Evolutionary conservation across 2,113 vertebrate species (phyloP), one percentile per base, ranked within the genome.

Genomic region (Eurypyga helias): DNA sequence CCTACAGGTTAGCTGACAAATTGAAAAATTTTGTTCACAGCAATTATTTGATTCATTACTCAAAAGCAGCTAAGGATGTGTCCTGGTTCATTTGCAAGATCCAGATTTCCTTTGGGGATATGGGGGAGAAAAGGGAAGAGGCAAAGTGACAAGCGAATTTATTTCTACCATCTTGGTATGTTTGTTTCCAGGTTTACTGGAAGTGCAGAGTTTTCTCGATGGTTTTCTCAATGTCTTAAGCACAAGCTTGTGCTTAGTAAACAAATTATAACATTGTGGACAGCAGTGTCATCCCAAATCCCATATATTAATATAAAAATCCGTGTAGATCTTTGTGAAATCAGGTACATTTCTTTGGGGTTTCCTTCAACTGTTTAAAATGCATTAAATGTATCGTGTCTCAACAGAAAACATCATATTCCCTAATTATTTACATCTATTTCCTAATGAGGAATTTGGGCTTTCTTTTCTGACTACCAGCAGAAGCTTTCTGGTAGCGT

Each of bases 401-500:
- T 90, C 88, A 61, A 25, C 72, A 69, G 57, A 89, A 90, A 90
- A 76, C 29, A 87, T 83, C 51, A 36, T 4, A 0, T 83, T 29
- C 46, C 65, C 76, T 66, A 93, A 71, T 92, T 95, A 82, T 82
- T 96, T 96, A 34, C 91, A 33, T 85, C 46, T 87, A n/a, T 91
- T 87, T 92, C 64, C 92, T 95, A 90, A 89, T 82, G 73, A 87
- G 69, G 61, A 94, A 91, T 61, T 70, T 82, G 58, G 79, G 10
- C n/a, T 87, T 86, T 83, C 58, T 89, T 73, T 75, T 69, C 75
- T 67, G 31, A 86, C 60, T 84, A 46, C 18, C 9, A 24, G 71
- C 41, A 73, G 67, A 31, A 90, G 76, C 51, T 83, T 77, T 88
- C 46, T 83, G 67, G 26, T 46, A 46, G 31, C 2, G 1, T 70